Evolutionary conservation across 2,888 invertebrate species (phyloP), one percentile per base, ranked within the genome.

Genomic region (Coelopa pilipes): DNA sequence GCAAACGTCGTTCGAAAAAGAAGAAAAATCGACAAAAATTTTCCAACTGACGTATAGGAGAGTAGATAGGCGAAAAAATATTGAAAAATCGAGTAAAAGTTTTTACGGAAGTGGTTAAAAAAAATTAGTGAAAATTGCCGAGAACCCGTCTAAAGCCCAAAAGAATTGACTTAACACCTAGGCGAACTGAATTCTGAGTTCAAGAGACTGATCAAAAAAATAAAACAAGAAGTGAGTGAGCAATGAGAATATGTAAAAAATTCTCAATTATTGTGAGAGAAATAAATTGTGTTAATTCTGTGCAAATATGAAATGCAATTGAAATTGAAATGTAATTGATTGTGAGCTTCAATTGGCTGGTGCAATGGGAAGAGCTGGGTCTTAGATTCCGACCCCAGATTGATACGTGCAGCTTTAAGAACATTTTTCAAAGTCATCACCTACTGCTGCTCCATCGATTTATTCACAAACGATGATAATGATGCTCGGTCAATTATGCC

Each of bases 381-480:
- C 34, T 34, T 7, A 7, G 34, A 7, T 34, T 34, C 7, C 34
- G 2, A 7, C 34, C 34, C 34, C 7, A 34, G 34, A 34, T 2
- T 2, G 34, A 34, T 7, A 34, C 34, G 34, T 34, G 2, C 19
- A 59, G 57, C 57, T 17, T 17, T 21, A 57, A 21, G 21, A 59
- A 59, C 1, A 59, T 19, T 19, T 59, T 59, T 59, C 59, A 12
- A 57, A 59, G 50, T 24, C 15, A 49, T 46, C 57, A 13, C 4
- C 46, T 17, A 19, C 57, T n/a, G 46, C 46, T 13, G 69, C 66
- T 50, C 46, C 69, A 69, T 69, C 69, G 69, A 69, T 69, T 69
- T 69, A 21, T 69, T 69, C 46, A 55, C 4, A 69, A 68, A 69
- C 17, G 34, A 34, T 34, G 34, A 34, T 34, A 34, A 34, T 34